Evolutionary conservation across 1,140 invertebrate species (phyloP), one percentile per base, ranked within the genome.

Genomic region (Saccostrea glomerata): DNA sequence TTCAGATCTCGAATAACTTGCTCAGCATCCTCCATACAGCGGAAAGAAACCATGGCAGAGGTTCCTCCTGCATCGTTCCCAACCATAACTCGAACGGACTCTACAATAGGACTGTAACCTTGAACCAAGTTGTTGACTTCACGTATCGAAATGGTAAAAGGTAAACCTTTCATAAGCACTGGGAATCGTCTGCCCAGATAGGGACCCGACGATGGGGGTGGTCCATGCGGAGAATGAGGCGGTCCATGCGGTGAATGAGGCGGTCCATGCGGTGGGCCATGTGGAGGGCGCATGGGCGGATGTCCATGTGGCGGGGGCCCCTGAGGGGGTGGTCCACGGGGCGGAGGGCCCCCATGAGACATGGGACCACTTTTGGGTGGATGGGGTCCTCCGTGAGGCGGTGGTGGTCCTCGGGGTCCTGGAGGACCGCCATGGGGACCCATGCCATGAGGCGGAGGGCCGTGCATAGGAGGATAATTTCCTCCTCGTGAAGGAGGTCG

Each of bases 51-150:
- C 15, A 98, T 96, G 1, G 98, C 98, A 15, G 89, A 85, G 94
- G 99, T 98, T 0, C 98, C 98, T 1, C 98, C 98, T 0, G 98
- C 97, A 82, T 94, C 93, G 36, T 89, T 85, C 47, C 90, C 90
- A 66, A 91, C 94, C 84, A 93, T 93, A 7, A 95, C 90, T 20
- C 93, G 90, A 55, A 95, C 93, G 36, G 93, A 92, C 55, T 95
- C 93, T 13, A 91, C 90, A 13, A 92, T 91, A 11, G 95, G 91
- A 58, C 91, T 87, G 85, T 92, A 95, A 12, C 92, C 93, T 0
- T 96, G 94, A 91, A 99, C 98, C 93, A 98, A 98, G 0, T 96
- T 96, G 56, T 98, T 95, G 86, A 99, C 98, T 90, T 99, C 98
- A 84, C 98, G 97, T 15, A 98, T 97, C 7, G 96, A 96, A 0